Evolutionary conservation across 2,797 vertebrate genomes (phyloP).

Genomic region (Brotogeris chrysoptera): DNA sequence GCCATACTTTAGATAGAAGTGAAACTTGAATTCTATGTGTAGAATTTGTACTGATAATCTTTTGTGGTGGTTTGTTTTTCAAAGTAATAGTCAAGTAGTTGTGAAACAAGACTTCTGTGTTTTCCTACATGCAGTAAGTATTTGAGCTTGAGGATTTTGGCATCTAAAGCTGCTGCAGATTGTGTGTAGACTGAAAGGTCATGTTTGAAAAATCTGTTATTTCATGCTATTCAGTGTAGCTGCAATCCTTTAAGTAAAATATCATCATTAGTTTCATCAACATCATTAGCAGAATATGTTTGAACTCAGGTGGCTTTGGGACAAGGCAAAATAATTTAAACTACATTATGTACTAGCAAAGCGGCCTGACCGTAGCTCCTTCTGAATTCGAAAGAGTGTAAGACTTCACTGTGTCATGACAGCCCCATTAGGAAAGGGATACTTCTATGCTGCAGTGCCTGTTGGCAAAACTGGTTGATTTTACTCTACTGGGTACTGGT

Average conservation of each 20-base stretch:
- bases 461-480: neutral
- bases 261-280: neutral
- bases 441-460: neutral
- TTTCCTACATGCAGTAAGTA: neutral
- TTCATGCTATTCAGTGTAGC: neutral
- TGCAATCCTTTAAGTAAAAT: neutral
- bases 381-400: neutral
- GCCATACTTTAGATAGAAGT: neutral
- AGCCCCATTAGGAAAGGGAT: neutral
- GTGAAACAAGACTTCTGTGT: neutral
- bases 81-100: neutral
- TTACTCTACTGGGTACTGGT: fast-evolving
- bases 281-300: neutral
- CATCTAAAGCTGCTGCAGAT: neutral
- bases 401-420: neutral
- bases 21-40: neutral
- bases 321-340: neutral
- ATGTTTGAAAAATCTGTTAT: neutral
- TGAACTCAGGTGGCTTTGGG: neutral
- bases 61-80: neutral
- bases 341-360: neutral
- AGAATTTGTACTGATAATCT: neutral
- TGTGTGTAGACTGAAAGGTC: neutral
- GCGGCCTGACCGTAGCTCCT: neutral
- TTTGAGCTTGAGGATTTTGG: neutral